A percentile compares a stretch with the other conserved stretches of the same genome.
Evolutionary conservation across 2,113 vertebrate genomes (phyloP).

Genomic region (Microcebus lehilahytsara): DNA sequence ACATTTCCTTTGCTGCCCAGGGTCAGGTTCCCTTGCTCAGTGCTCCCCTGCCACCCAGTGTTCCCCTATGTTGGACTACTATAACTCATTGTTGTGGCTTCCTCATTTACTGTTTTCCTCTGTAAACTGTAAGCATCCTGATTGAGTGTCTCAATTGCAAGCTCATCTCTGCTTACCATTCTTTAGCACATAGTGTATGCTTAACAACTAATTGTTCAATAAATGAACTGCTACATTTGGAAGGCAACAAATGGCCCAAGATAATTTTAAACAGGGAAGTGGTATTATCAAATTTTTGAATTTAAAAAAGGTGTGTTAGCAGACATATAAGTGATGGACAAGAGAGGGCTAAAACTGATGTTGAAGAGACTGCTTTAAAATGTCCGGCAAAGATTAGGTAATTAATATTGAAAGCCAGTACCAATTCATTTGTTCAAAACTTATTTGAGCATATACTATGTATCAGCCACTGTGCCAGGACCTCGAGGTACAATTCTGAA

Average conservation of each 20-base stretch:
- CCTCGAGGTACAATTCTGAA: not conserved
- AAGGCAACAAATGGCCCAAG: not conserved
- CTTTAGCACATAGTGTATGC: not conserved
- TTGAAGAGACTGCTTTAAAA: not conserved
- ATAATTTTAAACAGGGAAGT: not conserved
- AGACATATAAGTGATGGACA: not conserved
- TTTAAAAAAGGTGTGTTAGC: not conserved
- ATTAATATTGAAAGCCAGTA: not conserved
- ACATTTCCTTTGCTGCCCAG: no score
- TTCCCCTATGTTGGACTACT: not conserved
- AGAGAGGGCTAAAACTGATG: not conserved
- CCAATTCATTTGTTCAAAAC: not conserved
- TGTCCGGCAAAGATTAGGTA: not conserved
- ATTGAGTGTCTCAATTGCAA: not conserved
- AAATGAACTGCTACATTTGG: not conserved
- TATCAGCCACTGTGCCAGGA: not conserved
- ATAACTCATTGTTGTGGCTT: not conserved
- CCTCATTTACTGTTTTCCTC: not conserved
- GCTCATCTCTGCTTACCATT: not conserved
- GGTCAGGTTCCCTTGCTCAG: not conserved
- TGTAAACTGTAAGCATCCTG: not conserved
- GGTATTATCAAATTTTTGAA: not conserved
- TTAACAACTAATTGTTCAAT: not conserved
- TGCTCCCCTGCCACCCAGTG: no score
- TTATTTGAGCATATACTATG: not conserved